Conservation (phyloP, 2,888 invertebrate genomes). For the Callyntrura sp. region DNA sequence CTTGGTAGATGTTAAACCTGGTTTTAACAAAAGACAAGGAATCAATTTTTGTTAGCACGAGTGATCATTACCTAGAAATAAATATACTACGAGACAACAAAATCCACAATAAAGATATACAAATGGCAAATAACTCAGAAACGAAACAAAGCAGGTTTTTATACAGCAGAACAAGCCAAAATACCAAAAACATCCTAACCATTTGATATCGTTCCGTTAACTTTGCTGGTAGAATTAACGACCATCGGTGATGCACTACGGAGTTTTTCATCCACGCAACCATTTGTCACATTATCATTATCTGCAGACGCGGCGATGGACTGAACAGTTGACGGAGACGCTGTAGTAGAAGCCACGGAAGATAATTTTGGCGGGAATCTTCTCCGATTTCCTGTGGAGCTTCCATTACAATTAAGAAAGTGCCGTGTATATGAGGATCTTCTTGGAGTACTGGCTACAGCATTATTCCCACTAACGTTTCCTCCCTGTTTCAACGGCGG, state of each 20-base stretch:
- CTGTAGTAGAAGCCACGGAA: not conserved
- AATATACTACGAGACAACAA: not conserved
- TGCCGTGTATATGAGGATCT: conserved; percentile 40
- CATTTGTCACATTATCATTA: conserved; percentile 31
- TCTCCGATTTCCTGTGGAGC: conserved; percentile 3
- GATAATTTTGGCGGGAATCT: conserved; percentile 44
- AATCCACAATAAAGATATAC: too few species aligned
- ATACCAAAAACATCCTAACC: conserved; percentile 51
- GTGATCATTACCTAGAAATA: not conserved
- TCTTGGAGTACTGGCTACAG: not conserved
- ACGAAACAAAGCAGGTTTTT: too few species aligned
- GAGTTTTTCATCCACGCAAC: conserved; percentile 20
- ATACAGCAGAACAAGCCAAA: too few species aligned
- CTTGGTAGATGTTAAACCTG: conserved; percentile 17
- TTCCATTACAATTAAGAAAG: conserved; percentile 70
- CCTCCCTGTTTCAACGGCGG: conserved; percentile 45
- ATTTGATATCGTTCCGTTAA: conserved; percentile 70
- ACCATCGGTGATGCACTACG: not conserved
- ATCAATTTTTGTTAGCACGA: not conserved
- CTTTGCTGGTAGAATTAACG: conserved; percentile 37
- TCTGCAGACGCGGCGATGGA: not conserved
- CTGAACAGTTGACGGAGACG: not conserved
- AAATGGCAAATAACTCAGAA: too few species aligned
- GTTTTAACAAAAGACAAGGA: not conserved
- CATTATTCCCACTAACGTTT: not conserved